A percentile compares a stretch with the other conserved stretches of the same genome.
phyloP scores from a whole-genome alignment of 2,113 vertebrate species.

The Hymenochirus boettgeri region DNA sequence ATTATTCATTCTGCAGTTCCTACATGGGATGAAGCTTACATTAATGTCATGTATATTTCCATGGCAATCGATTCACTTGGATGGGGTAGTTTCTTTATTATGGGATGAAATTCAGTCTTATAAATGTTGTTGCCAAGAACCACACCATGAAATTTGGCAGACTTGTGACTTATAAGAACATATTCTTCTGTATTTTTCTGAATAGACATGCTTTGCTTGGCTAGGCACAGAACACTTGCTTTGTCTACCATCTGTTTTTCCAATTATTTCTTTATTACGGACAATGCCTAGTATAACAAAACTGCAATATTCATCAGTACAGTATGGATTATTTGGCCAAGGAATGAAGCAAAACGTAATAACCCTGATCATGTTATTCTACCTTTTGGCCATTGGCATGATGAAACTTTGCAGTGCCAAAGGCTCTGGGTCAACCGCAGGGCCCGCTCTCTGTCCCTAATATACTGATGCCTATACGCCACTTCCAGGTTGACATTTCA shows the following conservation, averaged over 20 bases:
- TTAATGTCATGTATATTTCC: constrained; percentile 28
- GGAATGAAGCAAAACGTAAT: constrained; percentile 4
- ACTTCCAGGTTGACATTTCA: no score
- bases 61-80: constrained; percentile 24
- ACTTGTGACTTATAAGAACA: constrained; percentile 26
- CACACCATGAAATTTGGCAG: constrained; percentile 37
- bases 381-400: neutral
- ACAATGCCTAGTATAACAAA: constrained; percentile 20
- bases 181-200: constrained; percentile 38
- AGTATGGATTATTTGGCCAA: constrained; percentile 7
- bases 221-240: constrained; percentile 25
- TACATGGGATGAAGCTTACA: constrained; percentile 21
- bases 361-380: neutral
- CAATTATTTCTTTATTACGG: constrained; percentile 26
- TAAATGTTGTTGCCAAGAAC: constrained; percentile 31
- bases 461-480: no score
- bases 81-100: constrained; percentile 38
- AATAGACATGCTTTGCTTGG: constrained; percentile 32
- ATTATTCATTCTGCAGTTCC: constrained; percentile 6
- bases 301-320: constrained; percentile 21
- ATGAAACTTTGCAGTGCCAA: neutral
- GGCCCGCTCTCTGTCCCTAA: no score
- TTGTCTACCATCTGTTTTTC: constrained; percentile 39
- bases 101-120: constrained; percentile 32
- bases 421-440: neutral